Conservation (phyloP, 2,888 invertebrate genomes). For the Chaetogeoica ovagalla region DNA sequence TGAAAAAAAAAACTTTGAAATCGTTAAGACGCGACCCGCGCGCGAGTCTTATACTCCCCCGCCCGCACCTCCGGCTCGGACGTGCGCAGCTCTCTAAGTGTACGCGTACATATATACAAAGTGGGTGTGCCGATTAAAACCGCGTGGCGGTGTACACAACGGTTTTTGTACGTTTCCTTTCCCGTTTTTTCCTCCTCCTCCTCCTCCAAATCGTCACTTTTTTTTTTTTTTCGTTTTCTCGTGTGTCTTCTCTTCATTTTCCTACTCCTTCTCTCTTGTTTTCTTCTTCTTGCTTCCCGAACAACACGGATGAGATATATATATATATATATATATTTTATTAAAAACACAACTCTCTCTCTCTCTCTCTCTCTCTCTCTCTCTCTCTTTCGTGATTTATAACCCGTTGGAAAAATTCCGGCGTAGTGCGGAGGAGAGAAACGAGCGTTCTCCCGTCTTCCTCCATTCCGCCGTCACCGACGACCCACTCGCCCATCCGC, state of each 20-base stretch:
- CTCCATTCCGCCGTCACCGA: background rate
- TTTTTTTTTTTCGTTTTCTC: background rate
- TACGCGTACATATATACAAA: conserved; percentile 29
- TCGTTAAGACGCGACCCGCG: conserved; percentile 28
- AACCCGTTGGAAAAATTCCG: conserved; percentile 53
- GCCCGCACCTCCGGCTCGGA: background rate
- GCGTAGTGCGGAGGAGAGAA: background rate
- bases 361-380: conserved; percentile 41
- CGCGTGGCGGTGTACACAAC: conserved; percentile 23
- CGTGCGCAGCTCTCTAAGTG: conserved; percentile 21
- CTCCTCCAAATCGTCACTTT: too few relatives aligned
- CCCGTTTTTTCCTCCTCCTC: background rate
- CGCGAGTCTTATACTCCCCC: background rate
- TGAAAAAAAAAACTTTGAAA: conserved; percentile 40
- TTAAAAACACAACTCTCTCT: conserved; percentile 33
- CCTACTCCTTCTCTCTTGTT: background rate
- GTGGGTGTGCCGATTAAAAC: conserved; percentile 53
- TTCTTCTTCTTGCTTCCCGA: conserved; percentile 26
- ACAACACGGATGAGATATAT: background rate
- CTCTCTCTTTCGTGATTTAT: conserved; percentile 52
- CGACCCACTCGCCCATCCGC: too few relatives aligned
- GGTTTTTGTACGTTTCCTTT: conserved; percentile 36
- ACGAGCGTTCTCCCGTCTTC: conserved; percentile 18
- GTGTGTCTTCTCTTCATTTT: background rate
- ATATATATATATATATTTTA: conserved; percentile 45